Evolutionary conservation across 1,140 invertebrate species (phyloP).

Genomic region (Ips typographus): DNA sequence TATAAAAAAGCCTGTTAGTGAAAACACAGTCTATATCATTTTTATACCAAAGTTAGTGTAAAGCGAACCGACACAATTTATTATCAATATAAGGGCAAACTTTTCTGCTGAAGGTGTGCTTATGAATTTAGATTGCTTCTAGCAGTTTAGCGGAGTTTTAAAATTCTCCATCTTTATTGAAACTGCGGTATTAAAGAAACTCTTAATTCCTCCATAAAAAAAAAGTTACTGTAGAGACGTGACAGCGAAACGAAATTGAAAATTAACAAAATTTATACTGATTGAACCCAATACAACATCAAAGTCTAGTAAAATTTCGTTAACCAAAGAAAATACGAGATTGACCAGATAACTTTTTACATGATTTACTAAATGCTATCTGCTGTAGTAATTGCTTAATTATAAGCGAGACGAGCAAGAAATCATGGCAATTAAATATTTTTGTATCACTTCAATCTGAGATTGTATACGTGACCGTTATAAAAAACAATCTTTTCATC

Average conservation of each 20-base stretch:
- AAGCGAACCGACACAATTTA: conserved; percentile 26
- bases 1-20: no score
- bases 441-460: conserved; percentile 1
- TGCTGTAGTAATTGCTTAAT: conserved; percentile 1
- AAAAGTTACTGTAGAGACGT: conserved; percentile 43
- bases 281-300: neutral
- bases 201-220: conserved; percentile 46
- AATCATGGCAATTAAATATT: conserved; percentile 2
- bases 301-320: neutral
- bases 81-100: conserved; percentile 41
- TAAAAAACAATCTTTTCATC: no score
- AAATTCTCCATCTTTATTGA: conserved; percentile 40
- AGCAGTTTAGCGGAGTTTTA: conserved; percentile 34
- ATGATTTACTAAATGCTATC: neutral
- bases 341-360: neutral
- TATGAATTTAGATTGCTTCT: conserved; percentile 47
- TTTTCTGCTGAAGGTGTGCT: conserved; percentile 42
- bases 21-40: no score
- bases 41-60: no score
- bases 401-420: neutral
- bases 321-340: no score
- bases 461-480: neutral
- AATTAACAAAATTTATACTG: conserved; percentile 32
- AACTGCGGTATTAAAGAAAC: conserved; percentile 43
- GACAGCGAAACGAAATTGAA: conserved; percentile 46